These are phyloP conservation scores for Resseliella maxima DNA, from an alignment of 2,888 invertebrate species.

Conservation along the genomic window DNA sequence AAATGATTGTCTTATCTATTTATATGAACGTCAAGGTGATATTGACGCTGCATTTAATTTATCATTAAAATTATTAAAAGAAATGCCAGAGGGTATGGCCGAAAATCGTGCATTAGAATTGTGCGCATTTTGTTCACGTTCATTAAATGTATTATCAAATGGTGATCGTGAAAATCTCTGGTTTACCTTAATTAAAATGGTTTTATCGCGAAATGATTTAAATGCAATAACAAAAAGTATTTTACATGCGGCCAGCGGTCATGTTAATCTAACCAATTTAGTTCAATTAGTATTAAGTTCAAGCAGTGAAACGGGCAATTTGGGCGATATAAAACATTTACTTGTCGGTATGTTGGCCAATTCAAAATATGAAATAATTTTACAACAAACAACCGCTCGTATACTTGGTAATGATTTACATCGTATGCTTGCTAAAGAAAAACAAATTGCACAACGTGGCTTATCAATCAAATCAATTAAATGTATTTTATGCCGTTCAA, in stretches of 20 bases:
- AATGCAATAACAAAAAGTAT: constrained; percentile 68
- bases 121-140: constrained; percentile 67
- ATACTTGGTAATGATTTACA: constrained; percentile 78
- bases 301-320: constrained; percentile 69
- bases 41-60: constrained; percentile 78
- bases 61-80: constrained; percentile 68
- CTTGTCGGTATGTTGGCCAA: constrained; percentile 79
- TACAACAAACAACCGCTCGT: constrained; percentile 76
- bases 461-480: constrained; percentile 65
- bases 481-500: constrained; percentile 65
- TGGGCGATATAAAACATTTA: constrained; percentile 73
- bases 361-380: constrained; percentile 79
- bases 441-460: constrained; percentile 63
- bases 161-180: constrained; percentile 69
- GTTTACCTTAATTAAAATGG: constrained; percentile 68
- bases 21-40: constrained; percentile 81
- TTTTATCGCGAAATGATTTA: constrained; percentile 66
- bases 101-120: constrained; percentile 62
- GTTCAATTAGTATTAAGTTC: constrained; percentile 72
- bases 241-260: constrained; percentile 70
- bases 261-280: constrained; percentile 71
- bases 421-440: constrained; percentile 65
- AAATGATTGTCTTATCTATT: constrained; percentile 76
- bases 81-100: constrained; percentile 60
- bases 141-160: constrained; percentile 67